phyloP scores from a whole-genome alignment of 2,797 vertebrate genomes.

The Babyrousa celebensis region DNA sequence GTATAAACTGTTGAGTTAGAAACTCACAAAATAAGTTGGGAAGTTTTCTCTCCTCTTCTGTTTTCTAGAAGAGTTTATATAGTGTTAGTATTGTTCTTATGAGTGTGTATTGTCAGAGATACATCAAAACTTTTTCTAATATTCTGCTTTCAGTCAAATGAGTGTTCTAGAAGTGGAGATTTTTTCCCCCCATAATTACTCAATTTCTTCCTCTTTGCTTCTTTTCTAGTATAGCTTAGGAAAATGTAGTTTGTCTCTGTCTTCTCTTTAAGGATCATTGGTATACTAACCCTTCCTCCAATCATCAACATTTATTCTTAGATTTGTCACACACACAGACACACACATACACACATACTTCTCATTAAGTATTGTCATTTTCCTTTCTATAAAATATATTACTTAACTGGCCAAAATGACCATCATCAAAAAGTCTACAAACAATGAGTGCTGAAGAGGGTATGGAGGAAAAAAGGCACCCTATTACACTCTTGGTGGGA shows the following conservation, averaged over 20 bases:
- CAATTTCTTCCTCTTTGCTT: neutral
- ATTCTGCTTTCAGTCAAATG: neutral
- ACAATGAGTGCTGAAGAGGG: too few relatives aligned
- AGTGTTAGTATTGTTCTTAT: neutral
- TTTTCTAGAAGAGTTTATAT: neutral
- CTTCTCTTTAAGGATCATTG: neutral
- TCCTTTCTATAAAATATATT: neutral
- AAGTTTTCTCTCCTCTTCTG: neutral
- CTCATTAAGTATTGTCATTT: neutral
- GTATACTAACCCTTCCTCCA: neutral
- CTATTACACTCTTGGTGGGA: too few relatives aligned
- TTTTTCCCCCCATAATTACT: neutral
- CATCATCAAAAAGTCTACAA: too few relatives aligned
- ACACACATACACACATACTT: neutral
- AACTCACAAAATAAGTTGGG: neutral
- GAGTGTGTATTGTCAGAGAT: neutral
- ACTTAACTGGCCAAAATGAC: neutral
- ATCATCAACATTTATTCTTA: neutral
- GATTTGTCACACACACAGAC: neutral
- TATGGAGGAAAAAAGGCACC: too few relatives aligned
- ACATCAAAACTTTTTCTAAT: neutral
- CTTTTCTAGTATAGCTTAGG: neutral
- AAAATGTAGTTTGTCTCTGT: neutral
- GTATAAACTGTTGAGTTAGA: neutral
- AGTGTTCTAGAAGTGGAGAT: neutral